A percentile compares a stretch with the other conserved stretches of the same genome.
phyloP scores from a whole-genome alignment of 1,140 invertebrate genomes.

The Hyphantria cunea region DNA sequence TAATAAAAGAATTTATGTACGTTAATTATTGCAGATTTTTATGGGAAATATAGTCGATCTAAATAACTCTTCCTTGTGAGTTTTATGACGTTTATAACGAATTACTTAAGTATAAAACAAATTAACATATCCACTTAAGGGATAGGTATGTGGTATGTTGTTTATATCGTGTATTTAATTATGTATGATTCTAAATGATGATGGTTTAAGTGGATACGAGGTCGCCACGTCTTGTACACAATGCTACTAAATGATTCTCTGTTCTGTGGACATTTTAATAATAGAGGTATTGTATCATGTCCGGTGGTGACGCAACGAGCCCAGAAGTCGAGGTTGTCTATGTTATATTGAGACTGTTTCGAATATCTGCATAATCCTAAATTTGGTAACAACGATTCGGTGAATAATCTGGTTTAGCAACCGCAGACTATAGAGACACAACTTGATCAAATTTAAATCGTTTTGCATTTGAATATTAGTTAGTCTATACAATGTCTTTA shows the following conservation, averaged over 20 bases:
- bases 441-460: background rate
- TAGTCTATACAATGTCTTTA: too few relatives aligned
- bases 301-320: slow-evolving; percentile 37
- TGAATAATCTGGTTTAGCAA: slow-evolving; percentile 24
- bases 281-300: slow-evolving; percentile 42
- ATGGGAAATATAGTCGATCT: too few relatives aligned
- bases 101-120: too few relatives aligned
- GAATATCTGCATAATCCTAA: slow-evolving; percentile 20
- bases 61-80: too few relatives aligned
- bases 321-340: slow-evolving; percentile 35
- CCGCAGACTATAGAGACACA: slow-evolving; percentile 1
- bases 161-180: too few relatives aligned
- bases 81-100: too few relatives aligned
- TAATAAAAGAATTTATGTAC: too few relatives aligned
- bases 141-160: too few relatives aligned
- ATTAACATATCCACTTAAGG: too few relatives aligned
- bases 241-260: slow-evolving; percentile 34
- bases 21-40: too few relatives aligned
- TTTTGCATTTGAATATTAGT: slow-evolving; percentile 1
- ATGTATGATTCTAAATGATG: slow-evolving; percentile 22
- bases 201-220: slow-evolving; percentile 34
- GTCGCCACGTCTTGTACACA: slow-evolving; percentile 32
- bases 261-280: slow-evolving; percentile 39
- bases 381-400: slow-evolving; percentile 6
- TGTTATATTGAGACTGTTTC: slow-evolving; percentile 14